Evolutionary conservation across 2,113 vertebrate genomes (phyloP), one percentile per base, ranked within the genome.

Genomic region (Dicentrarchus labrax): DNA sequence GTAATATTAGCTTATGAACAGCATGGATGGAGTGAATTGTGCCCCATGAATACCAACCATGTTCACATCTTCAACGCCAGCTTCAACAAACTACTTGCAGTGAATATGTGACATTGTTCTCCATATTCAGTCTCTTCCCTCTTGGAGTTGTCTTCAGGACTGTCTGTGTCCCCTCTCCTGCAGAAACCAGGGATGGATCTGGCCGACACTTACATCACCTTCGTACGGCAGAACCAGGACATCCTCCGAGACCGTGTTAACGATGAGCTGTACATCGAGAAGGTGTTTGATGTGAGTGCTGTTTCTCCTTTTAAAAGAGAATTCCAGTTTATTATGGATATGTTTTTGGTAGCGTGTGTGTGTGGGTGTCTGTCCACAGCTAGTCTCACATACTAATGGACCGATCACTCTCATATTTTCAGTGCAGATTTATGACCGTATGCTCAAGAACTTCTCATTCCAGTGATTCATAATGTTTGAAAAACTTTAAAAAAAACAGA

Each of bases 101-200:
- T 69, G 56, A 62, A 30, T 69, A 59, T 67, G 16, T 60, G 41
- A 59, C 43, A 48, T 47, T 1, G 9, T 68, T 50, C 16, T 73
- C 41, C 24, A 13, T 48, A 2, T 65, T 65, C 22, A 15, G 6
- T 50, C 13, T 62, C 41, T 45, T 5, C 9, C 30, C 16, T 50
- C 0, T 30, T 36, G 1, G 19, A 22, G 30, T 16, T 5, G 6
- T 60, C 39, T 8, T 77, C 78, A 86, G 24, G 5, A 76, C 36
- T 51, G 51, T 88, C 22, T 91, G 66, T 53, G 19, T 64, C 79
- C 24, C 60, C 62, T 62, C 80, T 45, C 61, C 62, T 83, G 80
- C 95, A 99, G 98, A 99, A 99, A 93, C 98, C 98, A 50, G 97
- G 98, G 50, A 96, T 97, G 97, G 98, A 99, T 89, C 94, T 99